These are phyloP conservation scores for Apostichopus leukothele DNA, from an alignment of 53 echinoderm and acorn worm genomes.

Conservation along the genomic window DNA sequence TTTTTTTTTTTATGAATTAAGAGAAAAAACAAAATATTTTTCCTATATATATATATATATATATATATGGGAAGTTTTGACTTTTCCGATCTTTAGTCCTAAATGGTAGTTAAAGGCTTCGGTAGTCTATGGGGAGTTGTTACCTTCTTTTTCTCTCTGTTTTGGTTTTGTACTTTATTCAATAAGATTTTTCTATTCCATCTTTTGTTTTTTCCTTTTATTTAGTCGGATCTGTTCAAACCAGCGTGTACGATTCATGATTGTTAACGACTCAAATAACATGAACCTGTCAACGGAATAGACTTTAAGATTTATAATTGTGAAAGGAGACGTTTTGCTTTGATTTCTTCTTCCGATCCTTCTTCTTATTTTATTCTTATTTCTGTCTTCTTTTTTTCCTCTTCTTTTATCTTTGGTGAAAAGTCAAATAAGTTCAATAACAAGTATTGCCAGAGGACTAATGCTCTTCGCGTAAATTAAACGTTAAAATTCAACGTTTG, in stretches of 20 bases:
- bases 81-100: too few relatives aligned
- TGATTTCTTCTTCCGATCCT: neutral
- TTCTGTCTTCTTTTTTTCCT: neutral
- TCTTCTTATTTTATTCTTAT: neutral
- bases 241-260: neutral
- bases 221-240: neutral
- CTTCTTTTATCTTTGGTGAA: neutral
- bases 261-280: conserved; percentile 3
- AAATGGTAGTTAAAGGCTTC: neutral
- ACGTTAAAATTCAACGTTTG: too few relatives aligned
- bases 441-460: too few relatives aligned
- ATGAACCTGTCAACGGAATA: neutral
- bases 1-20: too few relatives aligned
- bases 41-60: too few relatives aligned
- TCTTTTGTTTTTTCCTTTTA: neutral
- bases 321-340: neutral
- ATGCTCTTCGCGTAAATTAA: too few relatives aligned
- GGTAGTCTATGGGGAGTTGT: neutral
- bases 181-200: neutral
- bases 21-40: too few relatives aligned
- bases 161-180: neutral
- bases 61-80: too few relatives aligned
- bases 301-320: neutral
- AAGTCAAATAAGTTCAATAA: too few relatives aligned
- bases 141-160: neutral